Evolutionary conservation across 2,888 invertebrate species (phyloP).

Genomic region (Harpalus rubripes): DNA sequence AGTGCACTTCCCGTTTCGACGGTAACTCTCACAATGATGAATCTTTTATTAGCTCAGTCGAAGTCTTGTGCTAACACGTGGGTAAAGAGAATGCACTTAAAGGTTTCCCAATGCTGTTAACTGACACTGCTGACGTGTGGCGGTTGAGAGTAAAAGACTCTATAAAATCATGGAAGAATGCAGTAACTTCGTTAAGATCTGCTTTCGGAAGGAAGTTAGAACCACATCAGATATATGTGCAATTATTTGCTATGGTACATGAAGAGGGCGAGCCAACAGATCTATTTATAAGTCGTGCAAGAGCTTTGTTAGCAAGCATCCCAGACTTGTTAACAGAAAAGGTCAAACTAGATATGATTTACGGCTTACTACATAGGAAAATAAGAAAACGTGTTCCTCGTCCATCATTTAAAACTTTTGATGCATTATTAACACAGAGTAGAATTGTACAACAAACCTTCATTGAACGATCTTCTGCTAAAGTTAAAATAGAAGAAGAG

Average conservation of each 20-base stretch:
- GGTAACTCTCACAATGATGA: not conserved
- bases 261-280: conserved; percentile 35
- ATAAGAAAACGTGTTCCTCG: conserved; percentile 40
- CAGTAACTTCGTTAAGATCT: conserved; percentile 42
- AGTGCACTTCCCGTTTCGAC: conserved; percentile 15
- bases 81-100: conserved; percentile 67
- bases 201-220: conserved; percentile 59
- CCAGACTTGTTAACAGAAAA: conserved; percentile 2
- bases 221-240: conserved; percentile 28
- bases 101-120: conserved; percentile 66
- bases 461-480: not conserved
- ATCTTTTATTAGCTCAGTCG: conserved; percentile 23
- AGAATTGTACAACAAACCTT: conserved; percentile 21
- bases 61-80: conserved; percentile 63
- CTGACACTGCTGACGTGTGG: conserved; percentile 65
- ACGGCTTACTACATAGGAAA: conserved; percentile 44
- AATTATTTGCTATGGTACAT: conserved; percentile 53
- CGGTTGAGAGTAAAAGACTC: conserved; percentile 67
- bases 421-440: conserved; percentile 1
- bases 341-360: conserved; percentile 55
- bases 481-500: not conserved
- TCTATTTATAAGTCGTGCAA: conserved; percentile 35
- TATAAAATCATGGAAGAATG: conserved; percentile 53
- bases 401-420: conserved; percentile 14
- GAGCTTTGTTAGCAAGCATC: conserved; percentile 44